phyloP scores from a whole-genome alignment of 2,797 vertebrate species.

The Poecile montanus region DNA sequence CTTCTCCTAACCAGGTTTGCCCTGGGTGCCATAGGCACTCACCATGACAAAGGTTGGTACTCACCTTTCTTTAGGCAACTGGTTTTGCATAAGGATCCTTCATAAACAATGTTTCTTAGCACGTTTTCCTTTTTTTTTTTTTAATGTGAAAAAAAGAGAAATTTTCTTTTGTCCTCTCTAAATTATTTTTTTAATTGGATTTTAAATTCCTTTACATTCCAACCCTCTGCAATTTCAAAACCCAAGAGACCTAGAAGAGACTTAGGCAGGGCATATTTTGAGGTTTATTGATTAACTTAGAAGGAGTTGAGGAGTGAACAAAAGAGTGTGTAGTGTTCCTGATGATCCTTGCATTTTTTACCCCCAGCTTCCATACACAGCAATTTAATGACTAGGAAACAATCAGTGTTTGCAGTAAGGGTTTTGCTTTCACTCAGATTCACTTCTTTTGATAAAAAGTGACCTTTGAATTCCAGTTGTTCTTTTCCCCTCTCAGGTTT shows the following conservation, averaged over 20 bases:
- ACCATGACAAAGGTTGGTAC: not conserved
- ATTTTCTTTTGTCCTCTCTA: not conserved
- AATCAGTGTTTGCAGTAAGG: not conserved
- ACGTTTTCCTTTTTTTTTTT: accelerated
- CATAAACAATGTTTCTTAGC: accelerated
- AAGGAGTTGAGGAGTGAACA: not conserved
- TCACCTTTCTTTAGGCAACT: not conserved
- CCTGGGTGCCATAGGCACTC: not conserved
- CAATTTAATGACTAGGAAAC: not conserved
- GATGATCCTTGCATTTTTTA: not conserved
- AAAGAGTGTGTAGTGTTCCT: not conserved
- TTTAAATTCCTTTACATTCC: not conserved
- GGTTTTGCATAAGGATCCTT: not conserved
- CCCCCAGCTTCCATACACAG: not conserved
- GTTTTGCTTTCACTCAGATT: not conserved
- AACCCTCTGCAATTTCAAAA: not conserved
- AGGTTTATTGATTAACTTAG: not conserved
- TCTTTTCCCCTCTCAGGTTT: not conserved
- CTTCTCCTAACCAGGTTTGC: not conserved
- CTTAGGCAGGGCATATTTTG: not conserved
- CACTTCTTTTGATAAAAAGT: not conserved
- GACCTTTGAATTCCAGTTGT: not conserved
- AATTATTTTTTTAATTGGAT: not conserved
- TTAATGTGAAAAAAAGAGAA: not conserved
- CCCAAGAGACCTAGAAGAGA: not conserved